A percentile compares a stretch with the other conserved stretches of the same genome.
These are phyloP conservation scores for Cactoblastis cactorum DNA, from an alignment of 2,888 invertebrate genomes.

Conservation along the genomic window DNA sequence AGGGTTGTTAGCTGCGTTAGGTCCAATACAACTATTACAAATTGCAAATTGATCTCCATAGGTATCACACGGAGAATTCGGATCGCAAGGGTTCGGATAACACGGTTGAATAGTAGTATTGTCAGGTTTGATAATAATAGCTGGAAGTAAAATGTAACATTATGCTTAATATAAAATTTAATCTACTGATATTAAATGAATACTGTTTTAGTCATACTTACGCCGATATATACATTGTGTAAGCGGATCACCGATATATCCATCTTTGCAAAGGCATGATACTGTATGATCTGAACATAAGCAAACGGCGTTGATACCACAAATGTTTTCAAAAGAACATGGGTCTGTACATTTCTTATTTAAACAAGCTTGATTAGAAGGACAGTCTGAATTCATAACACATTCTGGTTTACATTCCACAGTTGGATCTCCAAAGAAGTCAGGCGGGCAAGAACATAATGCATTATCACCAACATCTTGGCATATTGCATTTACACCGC, in stretches of 20 bases:
- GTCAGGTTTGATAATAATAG: constrained; percentile 72
- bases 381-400: constrained; percentile 90
- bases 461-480: constrained; percentile 84
- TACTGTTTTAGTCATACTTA: constrained; percentile 40
- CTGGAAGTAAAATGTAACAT: constrained; percentile 39
- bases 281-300: constrained; percentile 89
- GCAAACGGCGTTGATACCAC: constrained; percentile 90
- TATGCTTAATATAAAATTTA: background rate
- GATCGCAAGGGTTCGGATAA: constrained; percentile 87
- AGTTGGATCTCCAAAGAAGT: constrained; percentile 89
- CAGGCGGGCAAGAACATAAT: constrained; percentile 87
- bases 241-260: constrained; percentile 89
- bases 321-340: constrained; percentile 83
- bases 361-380: constrained; percentile 85
- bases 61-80: constrained; percentile 82
- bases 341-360: constrained; percentile 87
- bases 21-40: constrained; percentile 87
- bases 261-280: constrained; percentile 88
- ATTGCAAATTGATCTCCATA: constrained; percentile 88
- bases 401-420: constrained; percentile 89
- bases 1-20: constrained; percentile 83
- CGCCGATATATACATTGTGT: constrained; percentile 83
- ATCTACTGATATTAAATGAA: constrained; percentile 8
- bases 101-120: constrained; percentile 85
- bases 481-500: constrained; percentile 89